Evolutionary conservation across 2,888 invertebrate genomes (phyloP).

Genomic region (Agrotis clavis): DNA sequence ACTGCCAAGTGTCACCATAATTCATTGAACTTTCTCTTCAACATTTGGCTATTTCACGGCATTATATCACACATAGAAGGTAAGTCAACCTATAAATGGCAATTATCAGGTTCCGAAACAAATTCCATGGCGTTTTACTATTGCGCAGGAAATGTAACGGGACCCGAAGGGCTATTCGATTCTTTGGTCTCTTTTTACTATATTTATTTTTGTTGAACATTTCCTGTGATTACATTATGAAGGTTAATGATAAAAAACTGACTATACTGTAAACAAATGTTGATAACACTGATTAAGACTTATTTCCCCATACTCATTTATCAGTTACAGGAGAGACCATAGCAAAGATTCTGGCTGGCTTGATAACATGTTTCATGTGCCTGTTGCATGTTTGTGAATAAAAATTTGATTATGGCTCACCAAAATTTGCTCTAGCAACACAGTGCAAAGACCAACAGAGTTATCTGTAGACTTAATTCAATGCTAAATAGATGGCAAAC

Average conservation of each 20-base stretch:
- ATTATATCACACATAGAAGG: conserved; percentile 24
- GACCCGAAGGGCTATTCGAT: conserved; percentile 16
- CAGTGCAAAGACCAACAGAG: conserved; percentile 10
- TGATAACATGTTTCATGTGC: conserved; percentile 12
- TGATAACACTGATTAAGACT: conserved; percentile 14
- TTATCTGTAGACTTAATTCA: neutral
- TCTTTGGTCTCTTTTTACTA: conserved; percentile 13
- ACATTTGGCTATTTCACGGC: conserved; percentile 36
- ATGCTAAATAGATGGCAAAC: neutral
- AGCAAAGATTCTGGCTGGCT: conserved; percentile 3
- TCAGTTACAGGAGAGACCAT: conserved; percentile 12
- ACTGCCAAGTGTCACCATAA: conserved; percentile 63
- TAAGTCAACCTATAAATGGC: conserved; percentile 3
- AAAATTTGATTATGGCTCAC: neutral
- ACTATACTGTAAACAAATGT: conserved; percentile 56
- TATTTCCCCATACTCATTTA: conserved; percentile 25
- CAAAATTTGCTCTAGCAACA: conserved; percentile 17
- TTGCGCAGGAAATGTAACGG: conserved; percentile 45
- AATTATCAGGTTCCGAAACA: neutral
- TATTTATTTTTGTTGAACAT: conserved; percentile 28
- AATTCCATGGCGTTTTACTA: neutral
- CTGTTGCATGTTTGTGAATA: conserved; percentile 4
- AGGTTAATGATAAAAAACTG: conserved; percentile 51
- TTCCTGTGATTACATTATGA: conserved; percentile 49
- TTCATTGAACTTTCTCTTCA: conserved; percentile 72